Percentiles rank a stretch among this genome's conserved stretches.
These are phyloP conservation scores for Protomyctophum bolini DNA, from an alignment of 2,113 vertebrate genomes.

Conservation along the genomic window DNA sequence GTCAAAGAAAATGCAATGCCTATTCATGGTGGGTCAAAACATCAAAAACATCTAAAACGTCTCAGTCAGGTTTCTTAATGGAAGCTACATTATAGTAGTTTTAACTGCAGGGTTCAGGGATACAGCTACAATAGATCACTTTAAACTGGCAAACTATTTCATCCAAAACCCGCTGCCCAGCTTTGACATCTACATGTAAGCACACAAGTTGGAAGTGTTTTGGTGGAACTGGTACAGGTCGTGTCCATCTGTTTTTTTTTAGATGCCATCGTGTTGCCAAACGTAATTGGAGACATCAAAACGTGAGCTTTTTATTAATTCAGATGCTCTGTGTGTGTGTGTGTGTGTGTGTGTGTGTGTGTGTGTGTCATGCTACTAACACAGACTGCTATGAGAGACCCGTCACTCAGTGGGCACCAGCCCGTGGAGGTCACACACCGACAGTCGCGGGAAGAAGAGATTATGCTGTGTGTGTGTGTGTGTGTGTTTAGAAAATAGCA, in stretches of 20 bases:
- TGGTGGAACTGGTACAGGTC: background rate
- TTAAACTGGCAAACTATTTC: background rate
- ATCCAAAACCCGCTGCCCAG: background rate
- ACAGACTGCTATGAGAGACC: conserved; percentile 64
- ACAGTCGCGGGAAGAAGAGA: conserved; percentile 76
- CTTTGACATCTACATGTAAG: background rate
- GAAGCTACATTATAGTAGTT: too few species aligned
- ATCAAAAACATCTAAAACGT: too few species aligned
- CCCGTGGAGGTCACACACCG: conserved; percentile 76
- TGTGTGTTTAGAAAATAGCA: conserved; percentile 44
- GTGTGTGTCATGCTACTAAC: conserved; percentile 59
- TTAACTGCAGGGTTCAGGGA: too few species aligned
- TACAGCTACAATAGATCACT: too few species aligned
- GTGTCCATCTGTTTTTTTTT: background rate
- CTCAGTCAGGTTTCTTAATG: too few species aligned
- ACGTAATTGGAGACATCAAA: conserved; percentile 39
- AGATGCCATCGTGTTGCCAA: conserved; percentile 9
- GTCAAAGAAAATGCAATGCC: too few species aligned
- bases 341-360: conserved; percentile 34
- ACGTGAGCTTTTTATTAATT: conserved; percentile 43
- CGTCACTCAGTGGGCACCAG: conserved; percentile 72
- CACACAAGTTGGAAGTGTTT: background rate
- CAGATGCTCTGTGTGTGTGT: conserved; percentile 25
- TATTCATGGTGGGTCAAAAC: too few species aligned
- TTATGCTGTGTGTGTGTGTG: conserved; percentile 52